Conservation (phyloP, 2,113 vertebrate genomes). For the Sturnira hondurensis region DNA sequence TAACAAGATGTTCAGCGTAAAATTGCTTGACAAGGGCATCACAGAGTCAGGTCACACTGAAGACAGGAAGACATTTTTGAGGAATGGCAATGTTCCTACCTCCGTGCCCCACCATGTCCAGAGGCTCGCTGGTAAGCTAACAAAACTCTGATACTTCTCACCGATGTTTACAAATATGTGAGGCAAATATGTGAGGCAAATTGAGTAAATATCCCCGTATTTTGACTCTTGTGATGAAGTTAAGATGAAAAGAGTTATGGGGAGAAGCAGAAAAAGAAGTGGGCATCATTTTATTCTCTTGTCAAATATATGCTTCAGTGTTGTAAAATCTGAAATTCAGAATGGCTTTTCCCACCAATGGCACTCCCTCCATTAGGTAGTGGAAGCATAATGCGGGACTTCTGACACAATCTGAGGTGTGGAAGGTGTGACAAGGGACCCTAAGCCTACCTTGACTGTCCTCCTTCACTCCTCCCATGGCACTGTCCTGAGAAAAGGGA, state of each 20-base stretch:
- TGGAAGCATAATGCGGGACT: background rate
- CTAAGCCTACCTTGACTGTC: background rate
- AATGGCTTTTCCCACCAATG: background rate
- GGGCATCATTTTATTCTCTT: background rate
- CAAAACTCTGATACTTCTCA: background rate
- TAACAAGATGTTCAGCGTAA: background rate
- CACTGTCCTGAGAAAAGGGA: background rate
- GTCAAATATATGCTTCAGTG: background rate
- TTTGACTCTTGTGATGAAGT: background rate
- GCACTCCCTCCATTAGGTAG: background rate
- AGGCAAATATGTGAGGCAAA: background rate
- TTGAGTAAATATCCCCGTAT: background rate
- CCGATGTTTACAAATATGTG: background rate
- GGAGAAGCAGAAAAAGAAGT: background rate
- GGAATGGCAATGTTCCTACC: background rate
- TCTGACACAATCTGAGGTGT: background rate
- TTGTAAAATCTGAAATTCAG: background rate
- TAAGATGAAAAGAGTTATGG: background rate
- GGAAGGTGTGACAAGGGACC: background rate
- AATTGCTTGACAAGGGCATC: background rate
- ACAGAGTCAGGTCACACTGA: constrained; percentile 9
- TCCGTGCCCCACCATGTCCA: background rate
- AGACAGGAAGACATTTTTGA: background rate
- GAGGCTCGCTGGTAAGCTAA: background rate
- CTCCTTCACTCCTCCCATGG: background rate